Percentiles rank a stretch among this genome's conserved stretches.
These are phyloP conservation scores for Anguilla obscura DNA, from an alignment of 2,797 vertebrate species.

Conservation along the genomic window DNA sequence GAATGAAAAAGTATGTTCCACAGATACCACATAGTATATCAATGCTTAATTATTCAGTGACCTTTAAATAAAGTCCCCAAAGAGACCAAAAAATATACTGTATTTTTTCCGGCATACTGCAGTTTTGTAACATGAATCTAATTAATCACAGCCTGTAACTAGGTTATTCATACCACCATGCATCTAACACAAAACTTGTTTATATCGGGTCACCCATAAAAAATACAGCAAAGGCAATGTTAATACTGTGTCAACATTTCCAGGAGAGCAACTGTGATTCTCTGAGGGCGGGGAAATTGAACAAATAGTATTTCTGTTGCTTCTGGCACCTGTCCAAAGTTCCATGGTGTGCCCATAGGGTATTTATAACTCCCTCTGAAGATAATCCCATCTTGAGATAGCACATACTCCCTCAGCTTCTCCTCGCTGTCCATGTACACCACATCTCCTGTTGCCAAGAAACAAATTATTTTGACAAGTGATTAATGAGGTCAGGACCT, in stretches of 20 bases:
- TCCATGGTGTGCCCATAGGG: slow-evolving; percentile 80
- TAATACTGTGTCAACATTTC: not conserved
- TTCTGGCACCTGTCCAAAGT: slow-evolving; percentile 91
- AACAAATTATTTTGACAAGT: slow-evolving; percentile 28
- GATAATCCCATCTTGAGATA: slow-evolving; percentile 87
- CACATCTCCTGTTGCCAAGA: slow-evolving; percentile 74
- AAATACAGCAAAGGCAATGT: not conserved
- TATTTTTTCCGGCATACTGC: not conserved
- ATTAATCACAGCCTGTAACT: not conserved
- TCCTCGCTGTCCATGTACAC: slow-evolving; percentile 81
- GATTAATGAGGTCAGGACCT: not conserved
- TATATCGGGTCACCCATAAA: not conserved
- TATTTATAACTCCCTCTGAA: slow-evolving; percentile 75
- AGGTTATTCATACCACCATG: not conserved
- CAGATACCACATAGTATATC: not conserved
- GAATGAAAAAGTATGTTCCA: not conserved
- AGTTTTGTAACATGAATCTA: not conserved
- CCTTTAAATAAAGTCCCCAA: not conserved
- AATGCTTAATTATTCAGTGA: not conserved
- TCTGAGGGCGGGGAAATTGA: not conserved
- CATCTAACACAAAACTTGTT: not conserved
- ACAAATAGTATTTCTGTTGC: slow-evolving; percentile 42
- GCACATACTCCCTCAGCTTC: slow-evolving; percentile 78
- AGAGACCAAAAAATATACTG: not conserved
- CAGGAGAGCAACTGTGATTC: not conserved